These are phyloP conservation scores for Cremastinae sp. DNA, from an alignment of 2,888 invertebrate species.

Conservation along the genomic window DNA sequence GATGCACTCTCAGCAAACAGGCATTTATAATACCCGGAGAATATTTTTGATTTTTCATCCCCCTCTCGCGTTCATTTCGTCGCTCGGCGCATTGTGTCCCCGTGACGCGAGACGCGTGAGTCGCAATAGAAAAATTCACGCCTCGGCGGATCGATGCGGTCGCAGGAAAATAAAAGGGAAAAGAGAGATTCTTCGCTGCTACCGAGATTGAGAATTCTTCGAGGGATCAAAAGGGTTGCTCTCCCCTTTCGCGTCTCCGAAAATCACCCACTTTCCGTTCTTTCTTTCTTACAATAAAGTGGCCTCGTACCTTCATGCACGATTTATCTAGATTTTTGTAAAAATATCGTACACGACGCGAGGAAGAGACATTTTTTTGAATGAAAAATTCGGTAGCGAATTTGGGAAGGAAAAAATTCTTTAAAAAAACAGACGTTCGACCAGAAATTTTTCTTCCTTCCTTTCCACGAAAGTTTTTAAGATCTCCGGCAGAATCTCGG, in stretches of 20 bases:
- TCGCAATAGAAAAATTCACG: slow-evolving; percentile 67
- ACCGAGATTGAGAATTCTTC: slow-evolving; percentile 22
- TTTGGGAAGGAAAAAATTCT: slow-evolving; percentile 26
- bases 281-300: slow-evolving; percentile 15
- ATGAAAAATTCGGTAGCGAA: neutral
- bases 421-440: slow-evolving; percentile 20
- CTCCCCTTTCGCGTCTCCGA: neutral
- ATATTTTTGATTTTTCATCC: slow-evolving; percentile 61
- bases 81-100: slow-evolving; percentile 48
- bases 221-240: slow-evolving; percentile 33
- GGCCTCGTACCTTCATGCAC: slow-evolving; percentile 9
- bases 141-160: slow-evolving; percentile 63
- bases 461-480: slow-evolving; percentile 45
- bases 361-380: slow-evolving; percentile 4
- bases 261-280: slow-evolving; percentile 36
- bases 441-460: neutral
- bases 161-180: slow-evolving; percentile 46
- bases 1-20: neutral
- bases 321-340: slow-evolving; percentile 30
- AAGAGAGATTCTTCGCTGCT: slow-evolving; percentile 55
- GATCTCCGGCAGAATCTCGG: slow-evolving; percentile 53
- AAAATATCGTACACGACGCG: slow-evolving; percentile 10
- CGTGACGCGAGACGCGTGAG: slow-evolving; percentile 52
- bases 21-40: slow-evolving; percentile 10
- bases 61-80: slow-evolving; percentile 30